Evolutionary conservation across 64 coral and sea anemone genomes (phyloP), one percentile per base, ranked within the genome.

Genomic region (Pachyseris speciosa): DNA sequence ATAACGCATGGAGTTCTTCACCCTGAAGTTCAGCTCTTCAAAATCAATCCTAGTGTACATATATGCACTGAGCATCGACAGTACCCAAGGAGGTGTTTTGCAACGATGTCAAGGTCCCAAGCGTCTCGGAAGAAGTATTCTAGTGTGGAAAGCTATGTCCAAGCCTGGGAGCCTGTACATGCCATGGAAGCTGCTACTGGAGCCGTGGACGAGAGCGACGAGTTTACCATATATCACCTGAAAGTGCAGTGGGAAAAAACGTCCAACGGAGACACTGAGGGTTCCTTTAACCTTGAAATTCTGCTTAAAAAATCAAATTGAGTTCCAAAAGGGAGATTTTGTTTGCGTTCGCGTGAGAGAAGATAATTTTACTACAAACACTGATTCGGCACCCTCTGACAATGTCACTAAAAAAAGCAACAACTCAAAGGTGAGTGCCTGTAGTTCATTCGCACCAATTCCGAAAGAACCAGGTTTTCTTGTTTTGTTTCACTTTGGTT

Each of bases 21-120:
- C 15, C 94, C 94, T 8, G 77, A 92, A 31, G 42, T 96, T 78
- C 94, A 96, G 43, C 68, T 89, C 2, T 88, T 96, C 27, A 88
- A 74, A 25, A 37, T 92, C 22, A 79, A 44, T 2, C 67, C 94
- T 5, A 44, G 25, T 22, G 47, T 96, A 11, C 45, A 71, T 42
- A 37, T 96, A 59, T 96, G 94, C 39, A 24, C 92, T 22, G 94
- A 96, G 77, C 94, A 96, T 76, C 84, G 80, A 30, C 89, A 69
- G 44, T 70, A 76, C 20, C 53, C 66, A 24, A 52, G 25, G 6
- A 49, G 87, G 2, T 95, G 94, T 58, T 95, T 96, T 78, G 77
- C 90, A 57, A 44, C 26, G 4, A 39, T 43, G 27, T 26, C 94
- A 19, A 49, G 66, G 4, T 31, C 19, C 5, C 31, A 47, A 24